These are phyloP conservation scores for Glyptemys insculpta DNA, from an alignment of 2,797 vertebrate genomes.

Conservation along the genomic window DNA sequence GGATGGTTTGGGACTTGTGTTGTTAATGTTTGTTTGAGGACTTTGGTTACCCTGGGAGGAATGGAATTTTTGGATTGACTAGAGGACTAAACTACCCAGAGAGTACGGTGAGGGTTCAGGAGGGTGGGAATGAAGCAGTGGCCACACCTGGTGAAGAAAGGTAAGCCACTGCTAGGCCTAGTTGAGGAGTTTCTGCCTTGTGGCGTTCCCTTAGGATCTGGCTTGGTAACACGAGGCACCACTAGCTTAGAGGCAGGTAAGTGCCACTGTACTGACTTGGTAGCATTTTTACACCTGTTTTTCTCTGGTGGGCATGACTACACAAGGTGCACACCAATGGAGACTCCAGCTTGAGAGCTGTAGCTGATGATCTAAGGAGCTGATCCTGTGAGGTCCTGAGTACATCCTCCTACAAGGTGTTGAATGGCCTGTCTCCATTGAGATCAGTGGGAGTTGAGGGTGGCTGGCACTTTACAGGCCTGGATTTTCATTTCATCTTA, in stretches of 20 bases:
- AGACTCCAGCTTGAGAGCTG: background rate
- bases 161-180: background rate
- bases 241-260: background rate
- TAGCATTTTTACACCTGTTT: background rate
- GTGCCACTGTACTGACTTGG: background rate
- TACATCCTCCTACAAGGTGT: background rate
- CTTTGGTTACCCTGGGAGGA: background rate
- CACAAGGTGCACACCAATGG: background rate
- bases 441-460: background rate
- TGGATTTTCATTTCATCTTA: background rate
- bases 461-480: fast-evolving
- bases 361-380: background rate
- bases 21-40: background rate
- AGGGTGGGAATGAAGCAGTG: background rate
- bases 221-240: background rate
- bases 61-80: background rate
- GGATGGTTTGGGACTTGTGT: background rate
- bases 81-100: background rate
- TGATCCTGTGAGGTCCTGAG: background rate
- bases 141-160: background rate
- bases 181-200: background rate
- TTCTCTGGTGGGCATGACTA: background rate
- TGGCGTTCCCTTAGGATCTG: background rate
- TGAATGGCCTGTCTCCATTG: background rate
- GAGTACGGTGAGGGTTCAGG: background rate